Percentiles rank a stretch among this genome's conserved stretches.
Conservation (phyloP, 2,113 vertebrate genomes). For the Lonchura striata region DNA sequence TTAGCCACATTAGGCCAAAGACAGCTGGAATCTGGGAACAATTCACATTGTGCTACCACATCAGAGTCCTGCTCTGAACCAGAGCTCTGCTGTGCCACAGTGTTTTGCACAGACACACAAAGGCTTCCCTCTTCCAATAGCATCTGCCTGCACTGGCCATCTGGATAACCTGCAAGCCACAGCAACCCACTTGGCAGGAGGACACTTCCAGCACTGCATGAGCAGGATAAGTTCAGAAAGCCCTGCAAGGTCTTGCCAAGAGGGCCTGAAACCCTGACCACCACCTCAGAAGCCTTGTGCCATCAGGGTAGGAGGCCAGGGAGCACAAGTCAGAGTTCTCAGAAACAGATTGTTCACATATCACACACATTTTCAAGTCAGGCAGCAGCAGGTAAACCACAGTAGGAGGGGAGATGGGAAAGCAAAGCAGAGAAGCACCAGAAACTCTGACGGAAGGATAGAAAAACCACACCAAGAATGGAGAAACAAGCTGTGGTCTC, state of each 20-base stretch:
- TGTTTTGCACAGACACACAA: neutral
- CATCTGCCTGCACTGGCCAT: neutral
- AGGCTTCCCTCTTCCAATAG: neutral
- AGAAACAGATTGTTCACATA: neutral
- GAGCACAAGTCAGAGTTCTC: neutral
- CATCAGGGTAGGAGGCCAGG: neutral
- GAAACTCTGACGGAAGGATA: neutral
- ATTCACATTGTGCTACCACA: neutral
- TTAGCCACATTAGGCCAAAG: neutral
- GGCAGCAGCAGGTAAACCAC: neutral
- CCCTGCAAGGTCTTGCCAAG: neutral
- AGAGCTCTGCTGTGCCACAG: neutral
- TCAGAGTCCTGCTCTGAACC: neutral
- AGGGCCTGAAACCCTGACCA: neutral
- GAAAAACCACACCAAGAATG: constrained; percentile 8
- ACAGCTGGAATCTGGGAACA: neutral
- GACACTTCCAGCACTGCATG: neutral
- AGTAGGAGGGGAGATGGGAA: neutral
- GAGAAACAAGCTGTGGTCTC: neutral
- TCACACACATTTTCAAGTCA: neutral
- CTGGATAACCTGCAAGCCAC: neutral
- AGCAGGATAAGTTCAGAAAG: neutral
- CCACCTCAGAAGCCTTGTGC: neutral
- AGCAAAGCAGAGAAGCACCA: neutral
- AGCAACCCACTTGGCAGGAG: neutral